Percentiles rank a stretch among this genome's conserved stretches.
Evolutionary conservation across 1,140 invertebrate species (phyloP).

Genomic region (Ceratitis capitata): DNA sequence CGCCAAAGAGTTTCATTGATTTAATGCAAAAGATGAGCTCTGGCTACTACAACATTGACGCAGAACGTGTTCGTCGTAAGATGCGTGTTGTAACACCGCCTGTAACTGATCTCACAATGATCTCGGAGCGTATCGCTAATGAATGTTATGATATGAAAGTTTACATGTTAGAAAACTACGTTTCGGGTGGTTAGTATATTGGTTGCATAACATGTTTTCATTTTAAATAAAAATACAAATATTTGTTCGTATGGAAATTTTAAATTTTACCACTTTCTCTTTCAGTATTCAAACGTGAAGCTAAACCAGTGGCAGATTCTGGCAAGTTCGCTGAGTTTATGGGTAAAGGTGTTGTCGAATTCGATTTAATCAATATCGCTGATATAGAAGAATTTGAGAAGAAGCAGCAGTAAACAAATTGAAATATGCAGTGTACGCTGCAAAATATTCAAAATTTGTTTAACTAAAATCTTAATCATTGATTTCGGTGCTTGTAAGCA

Average conservation of each 20-base stretch:
- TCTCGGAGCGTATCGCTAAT: slow-evolving; percentile 76
- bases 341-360: slow-evolving; percentile 76
- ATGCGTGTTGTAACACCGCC: slow-evolving; percentile 81
- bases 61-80: slow-evolving; percentile 77
- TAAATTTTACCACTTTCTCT: slow-evolving; percentile 39
- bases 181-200: slow-evolving; percentile 67
- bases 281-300: slow-evolving; percentile 79
- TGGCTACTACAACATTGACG: slow-evolving; percentile 86
- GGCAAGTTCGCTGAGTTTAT: slow-evolving; percentile 80
- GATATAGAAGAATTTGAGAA: slow-evolving; percentile 59
- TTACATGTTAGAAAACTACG: slow-evolving; percentile 77
- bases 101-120: slow-evolving; percentile 72
- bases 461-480: background rate
- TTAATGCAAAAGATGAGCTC: slow-evolving; percentile 82
- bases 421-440: background rate
- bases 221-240: background rate
- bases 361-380: slow-evolving; percentile 76
- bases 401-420: slow-evolving; percentile 16
- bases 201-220: background rate
- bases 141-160: slow-evolving; percentile 78
- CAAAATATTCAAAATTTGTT: background rate
- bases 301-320: slow-evolving; percentile 65
- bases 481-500: background rate
- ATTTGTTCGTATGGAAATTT: too few species aligned
- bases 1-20: slow-evolving; percentile 80